A percentile compares a stretch with the other conserved stretches of the same genome.
Conservation (phyloP, 2,888 invertebrate species). For the Seira ritae region DNA sequence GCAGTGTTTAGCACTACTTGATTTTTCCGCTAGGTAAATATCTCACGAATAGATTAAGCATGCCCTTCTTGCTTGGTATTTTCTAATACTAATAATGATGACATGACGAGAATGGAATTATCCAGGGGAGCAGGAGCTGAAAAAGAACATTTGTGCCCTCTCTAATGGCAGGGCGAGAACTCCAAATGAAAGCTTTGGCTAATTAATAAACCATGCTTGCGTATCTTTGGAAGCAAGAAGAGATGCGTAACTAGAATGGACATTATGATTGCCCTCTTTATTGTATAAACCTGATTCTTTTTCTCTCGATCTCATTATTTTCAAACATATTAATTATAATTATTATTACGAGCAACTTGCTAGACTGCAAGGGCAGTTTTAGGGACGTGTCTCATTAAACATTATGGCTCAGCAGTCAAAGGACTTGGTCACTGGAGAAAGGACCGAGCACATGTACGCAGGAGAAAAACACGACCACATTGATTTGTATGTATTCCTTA, state of each 20-base stretch:
- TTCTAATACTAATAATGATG: no score
- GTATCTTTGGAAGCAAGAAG: neutral
- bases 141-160: no score
- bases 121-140: no score
- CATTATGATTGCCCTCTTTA: neutral
- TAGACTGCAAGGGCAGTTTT: neutral
- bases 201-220: no score
- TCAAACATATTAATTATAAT: neutral
- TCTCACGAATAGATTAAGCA: neutral
- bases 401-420: neutral
- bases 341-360: neutral
- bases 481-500: neutral
- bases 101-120: no score
- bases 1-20: conserved; percentile 28
- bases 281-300: neutral
- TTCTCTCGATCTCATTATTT: neutral
- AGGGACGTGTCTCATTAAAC: neutral
- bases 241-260: neutral
- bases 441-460: neutral
- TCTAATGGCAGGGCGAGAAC: no score
- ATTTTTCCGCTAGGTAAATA: conserved; percentile 27
- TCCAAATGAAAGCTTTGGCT: no score
- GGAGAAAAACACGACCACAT: neutral
- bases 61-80: no score
- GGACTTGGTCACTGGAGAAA: no score